Evolutionary conservation across 2,797 vertebrate genomes (phyloP).

Genomic region (Tolypeutes matacus): DNA sequence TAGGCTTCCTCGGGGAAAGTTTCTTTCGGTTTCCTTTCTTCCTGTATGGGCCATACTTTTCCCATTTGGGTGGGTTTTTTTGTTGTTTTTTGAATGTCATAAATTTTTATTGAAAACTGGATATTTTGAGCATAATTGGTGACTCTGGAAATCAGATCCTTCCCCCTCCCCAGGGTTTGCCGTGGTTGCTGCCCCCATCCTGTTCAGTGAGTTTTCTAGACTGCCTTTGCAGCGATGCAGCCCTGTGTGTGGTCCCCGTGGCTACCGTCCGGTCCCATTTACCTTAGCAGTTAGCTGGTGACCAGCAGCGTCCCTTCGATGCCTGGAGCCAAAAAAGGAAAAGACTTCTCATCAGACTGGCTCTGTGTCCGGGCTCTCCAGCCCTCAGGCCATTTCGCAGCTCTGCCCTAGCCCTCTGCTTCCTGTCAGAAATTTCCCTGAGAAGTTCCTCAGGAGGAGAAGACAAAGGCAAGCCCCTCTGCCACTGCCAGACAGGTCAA

Average conservation of each 20-base stretch:
- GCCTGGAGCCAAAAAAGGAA: neutral
- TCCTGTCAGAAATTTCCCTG: neutral
- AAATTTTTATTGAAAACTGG: constrained; percentile 23
- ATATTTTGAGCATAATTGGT: neutral
- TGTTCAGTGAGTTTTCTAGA: neutral
- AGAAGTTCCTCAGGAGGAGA: no score
- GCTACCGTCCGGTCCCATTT: neutral
- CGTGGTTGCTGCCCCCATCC: neutral
- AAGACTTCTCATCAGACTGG: neutral
- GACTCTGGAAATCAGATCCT: neutral
- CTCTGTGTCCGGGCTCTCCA: neutral
- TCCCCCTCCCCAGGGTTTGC: neutral
- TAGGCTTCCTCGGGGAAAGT: neutral
- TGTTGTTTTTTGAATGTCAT: neutral
- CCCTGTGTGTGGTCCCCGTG: neutral
- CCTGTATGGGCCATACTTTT: neutral
- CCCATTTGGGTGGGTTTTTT: no score
- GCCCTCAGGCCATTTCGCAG: neutral
- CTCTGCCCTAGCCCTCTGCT: neutral
- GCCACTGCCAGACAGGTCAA: no score
- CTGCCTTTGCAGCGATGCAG: neutral
- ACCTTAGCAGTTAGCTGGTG: neutral
- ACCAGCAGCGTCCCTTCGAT: neutral
- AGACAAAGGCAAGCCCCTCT: no score
- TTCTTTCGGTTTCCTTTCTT: neutral